Conservation (phyloP, 2,888 invertebrate species). For the Alloscopus bannaensis region DNA sequence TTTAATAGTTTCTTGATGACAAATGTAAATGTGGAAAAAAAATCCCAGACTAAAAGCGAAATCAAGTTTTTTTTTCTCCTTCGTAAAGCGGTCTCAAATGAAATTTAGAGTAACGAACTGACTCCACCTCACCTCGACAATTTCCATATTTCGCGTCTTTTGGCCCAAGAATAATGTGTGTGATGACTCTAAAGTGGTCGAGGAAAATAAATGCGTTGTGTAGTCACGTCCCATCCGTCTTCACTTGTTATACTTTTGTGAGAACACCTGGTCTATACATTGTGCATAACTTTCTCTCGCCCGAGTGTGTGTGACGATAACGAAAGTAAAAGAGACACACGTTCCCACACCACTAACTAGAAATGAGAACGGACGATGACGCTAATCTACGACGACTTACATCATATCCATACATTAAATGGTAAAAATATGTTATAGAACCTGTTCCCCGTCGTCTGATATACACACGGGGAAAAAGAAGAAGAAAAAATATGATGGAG, state of each 20-base stretch:
- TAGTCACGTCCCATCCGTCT: slow-evolving; percentile 2
- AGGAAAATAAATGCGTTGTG: neutral
- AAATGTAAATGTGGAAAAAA: slow-evolving; percentile 10
- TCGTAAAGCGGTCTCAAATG: neutral
- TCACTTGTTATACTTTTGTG: neutral
- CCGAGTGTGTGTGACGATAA: too few species aligned
- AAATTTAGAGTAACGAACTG: neutral
- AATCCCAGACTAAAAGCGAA: neutral
- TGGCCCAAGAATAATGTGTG: neutral
- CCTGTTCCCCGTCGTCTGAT: slow-evolving; percentile 50
- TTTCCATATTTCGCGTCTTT: slow-evolving; percentile 18
- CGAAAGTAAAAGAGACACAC: too few species aligned
- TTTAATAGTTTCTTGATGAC: slow-evolving; percentile 28
- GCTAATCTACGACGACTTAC: slow-evolving; percentile 55
- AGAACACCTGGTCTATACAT: slow-evolving; percentile 27
- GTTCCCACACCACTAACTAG: too few species aligned
- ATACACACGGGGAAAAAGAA: neutral
- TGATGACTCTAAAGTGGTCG: slow-evolving; percentile 21
- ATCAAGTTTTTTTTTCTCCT: slow-evolving; percentile 1
- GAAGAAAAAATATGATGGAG: slow-evolving; percentile 52
- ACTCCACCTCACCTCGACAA: neutral
- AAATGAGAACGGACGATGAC: slow-evolving; percentile 38
- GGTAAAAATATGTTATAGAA: slow-evolving; percentile 28
- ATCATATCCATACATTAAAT: slow-evolving; percentile 27
- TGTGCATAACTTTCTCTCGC: too few species aligned